Evolutionary conservation across 2,888 invertebrate species (phyloP).

Genomic region (Lasioglossum vierecki): DNA sequence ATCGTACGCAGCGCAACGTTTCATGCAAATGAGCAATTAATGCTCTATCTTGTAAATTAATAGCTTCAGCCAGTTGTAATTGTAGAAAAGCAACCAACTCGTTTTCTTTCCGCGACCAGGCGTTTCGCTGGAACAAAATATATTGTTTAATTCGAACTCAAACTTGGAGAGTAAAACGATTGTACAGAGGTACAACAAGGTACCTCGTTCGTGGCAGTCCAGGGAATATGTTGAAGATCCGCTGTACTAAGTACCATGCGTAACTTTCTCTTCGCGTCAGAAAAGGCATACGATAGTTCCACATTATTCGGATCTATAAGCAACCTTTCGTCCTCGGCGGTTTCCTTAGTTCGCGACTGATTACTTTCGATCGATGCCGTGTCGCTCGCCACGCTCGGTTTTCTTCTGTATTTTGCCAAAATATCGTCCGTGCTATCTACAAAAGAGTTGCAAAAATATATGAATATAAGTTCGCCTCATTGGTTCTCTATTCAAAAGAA

Average conservation of each 20-base stretch:
- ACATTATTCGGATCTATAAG: slow-evolving; percentile 85
- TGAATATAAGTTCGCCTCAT: not conserved
- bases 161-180: not conserved
- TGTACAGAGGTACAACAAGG: not conserved
- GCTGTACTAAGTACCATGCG: slow-evolving; percentile 95
- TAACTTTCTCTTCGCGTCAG: slow-evolving; percentile 93
- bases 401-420: slow-evolving; percentile 95
- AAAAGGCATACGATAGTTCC: slow-evolving; percentile 87
- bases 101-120: slow-evolving; percentile 83
- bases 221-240: slow-evolving; percentile 89
- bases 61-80: slow-evolving; percentile 92
- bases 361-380: slow-evolving; percentile 84
- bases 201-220: slow-evolving; percentile 79
- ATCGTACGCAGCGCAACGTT: slow-evolving; percentile 91
- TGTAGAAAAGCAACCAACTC: slow-evolving; percentile 88
- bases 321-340: slow-evolving; percentile 84
- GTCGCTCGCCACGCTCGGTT: slow-evolving; percentile 86
- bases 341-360: slow-evolving; percentile 82
- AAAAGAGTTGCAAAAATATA: slow-evolving; percentile 34
- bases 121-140: slow-evolving; percentile 77
- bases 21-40: slow-evolving; percentile 93
- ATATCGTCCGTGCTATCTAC: slow-evolving; percentile 95
- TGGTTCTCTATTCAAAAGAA: not conserved
- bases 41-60: slow-evolving; percentile 91
- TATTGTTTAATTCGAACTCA: not conserved